Evolutionary conservation across 1,140 invertebrate species (phyloP).

Genomic region (Lasaia peninsularis): DNA sequence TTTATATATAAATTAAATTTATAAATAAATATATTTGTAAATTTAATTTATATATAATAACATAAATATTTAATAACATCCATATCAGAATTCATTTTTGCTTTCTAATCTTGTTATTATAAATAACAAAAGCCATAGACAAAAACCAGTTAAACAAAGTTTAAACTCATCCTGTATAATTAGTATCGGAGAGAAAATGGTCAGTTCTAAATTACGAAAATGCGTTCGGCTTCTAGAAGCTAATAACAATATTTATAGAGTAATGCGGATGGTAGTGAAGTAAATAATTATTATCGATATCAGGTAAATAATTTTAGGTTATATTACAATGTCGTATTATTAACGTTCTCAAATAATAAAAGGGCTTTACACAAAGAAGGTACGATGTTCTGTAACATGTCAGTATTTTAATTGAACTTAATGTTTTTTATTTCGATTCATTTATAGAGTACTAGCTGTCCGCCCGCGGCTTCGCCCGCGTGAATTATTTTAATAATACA

Average conservation of each 20-base stretch:
- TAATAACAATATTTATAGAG: constrained; percentile 73
- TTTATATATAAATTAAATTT: too few species aligned
- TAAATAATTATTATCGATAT: constrained; percentile 52
- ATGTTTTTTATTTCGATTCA: too few species aligned
- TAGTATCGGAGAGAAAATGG: constrained; percentile 13
- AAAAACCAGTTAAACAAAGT: not conserved
- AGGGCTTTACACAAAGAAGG: not conserved
- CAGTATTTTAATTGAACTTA: too few species aligned
- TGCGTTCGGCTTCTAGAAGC: constrained; percentile 40
- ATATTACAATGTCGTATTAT: constrained; percentile 10
- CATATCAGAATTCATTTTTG: too few species aligned
- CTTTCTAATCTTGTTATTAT: not conserved
- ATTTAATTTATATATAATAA: too few species aligned
- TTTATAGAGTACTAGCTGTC: too few species aligned
- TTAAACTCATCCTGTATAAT: constrained; percentile 7
- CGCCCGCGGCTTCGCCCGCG: too few species aligned
- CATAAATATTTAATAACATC: too few species aligned
- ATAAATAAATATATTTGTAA: too few species aligned
- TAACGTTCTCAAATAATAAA: constrained; percentile 9
- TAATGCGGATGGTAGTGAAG: constrained; percentile 60
- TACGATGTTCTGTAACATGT: not conserved
- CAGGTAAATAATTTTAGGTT: constrained; percentile 31
- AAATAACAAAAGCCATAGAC: not conserved
- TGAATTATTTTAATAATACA: too few species aligned
- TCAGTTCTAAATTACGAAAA: constrained; percentile 30